phyloP scores from a whole-genome alignment of 2,113 vertebrate genomes.

The Rostratula benghalensis region DNA sequence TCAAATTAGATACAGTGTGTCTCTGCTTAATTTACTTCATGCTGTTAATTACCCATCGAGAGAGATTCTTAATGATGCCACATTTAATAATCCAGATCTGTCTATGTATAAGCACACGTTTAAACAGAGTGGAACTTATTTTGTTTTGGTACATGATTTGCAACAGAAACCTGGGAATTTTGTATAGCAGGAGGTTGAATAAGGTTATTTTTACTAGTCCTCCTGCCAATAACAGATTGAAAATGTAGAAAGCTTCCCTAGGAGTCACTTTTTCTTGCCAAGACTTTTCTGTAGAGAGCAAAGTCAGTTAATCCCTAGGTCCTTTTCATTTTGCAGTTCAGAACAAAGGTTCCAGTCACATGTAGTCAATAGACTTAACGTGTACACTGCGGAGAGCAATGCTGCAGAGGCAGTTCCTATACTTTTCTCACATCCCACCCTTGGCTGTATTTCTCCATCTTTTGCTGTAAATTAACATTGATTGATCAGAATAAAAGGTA shows the following conservation, averaged over 20 bases:
- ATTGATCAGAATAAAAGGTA: neutral
- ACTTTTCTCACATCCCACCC: neutral
- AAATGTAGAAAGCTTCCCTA: neutral
- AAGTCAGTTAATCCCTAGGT: neutral
- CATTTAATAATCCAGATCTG: conserved; percentile 41
- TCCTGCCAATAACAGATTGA: neutral
- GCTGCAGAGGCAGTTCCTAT: neutral
- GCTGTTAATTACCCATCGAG: conserved; percentile 60
- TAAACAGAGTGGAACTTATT: neutral
- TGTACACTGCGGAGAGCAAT: neutral
- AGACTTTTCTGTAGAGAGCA: neutral
- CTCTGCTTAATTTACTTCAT: conserved; percentile 62
- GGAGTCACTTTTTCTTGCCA: neutral
- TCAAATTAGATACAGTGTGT: conserved; percentile 32
- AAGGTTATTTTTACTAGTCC: neutral
- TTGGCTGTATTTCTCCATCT: rapidly evolving
- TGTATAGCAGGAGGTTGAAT: neutral
- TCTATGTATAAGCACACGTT: neutral
- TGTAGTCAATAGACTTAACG: neutral
- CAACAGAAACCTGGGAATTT: neutral
- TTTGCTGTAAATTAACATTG: neutral
- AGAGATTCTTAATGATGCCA: conserved; percentile 56
- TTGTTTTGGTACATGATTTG: neutral
- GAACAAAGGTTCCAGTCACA: neutral
- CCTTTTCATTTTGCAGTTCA: neutral